phyloP scores from a whole-genome alignment of 1,140 invertebrate genomes.

The Macrosteles quadrilineatus region DNA sequence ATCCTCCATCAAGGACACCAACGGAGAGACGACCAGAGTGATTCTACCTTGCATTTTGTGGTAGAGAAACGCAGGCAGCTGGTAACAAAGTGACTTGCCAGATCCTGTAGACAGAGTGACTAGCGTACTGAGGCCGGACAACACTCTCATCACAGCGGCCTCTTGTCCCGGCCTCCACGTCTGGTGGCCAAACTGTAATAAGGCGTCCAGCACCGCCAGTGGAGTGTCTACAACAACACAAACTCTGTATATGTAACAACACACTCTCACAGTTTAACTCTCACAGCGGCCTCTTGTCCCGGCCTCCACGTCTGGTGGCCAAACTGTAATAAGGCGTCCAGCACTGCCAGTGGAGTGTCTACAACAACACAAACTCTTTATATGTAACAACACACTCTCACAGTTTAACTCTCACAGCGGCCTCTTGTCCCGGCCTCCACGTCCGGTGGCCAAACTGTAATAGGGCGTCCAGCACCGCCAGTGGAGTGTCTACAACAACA shows the following conservation, averaged over 20 bases:
- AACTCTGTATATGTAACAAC: too few relatives aligned
- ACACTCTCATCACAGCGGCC: constrained; percentile 83
- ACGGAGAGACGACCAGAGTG: constrained; percentile 84
- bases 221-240: constrained; percentile 55
- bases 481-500: constrained; percentile 55
- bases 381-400: too few relatives aligned
- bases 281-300: constrained; percentile 87
- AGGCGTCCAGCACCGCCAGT: constrained; percentile 62
- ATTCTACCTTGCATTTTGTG: constrained; percentile 60
- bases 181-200: constrained; percentile 78
- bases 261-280: too few relatives aligned
- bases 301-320: constrained; percentile 76
- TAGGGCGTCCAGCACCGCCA: constrained; percentile 66
- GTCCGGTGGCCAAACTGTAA: constrained; percentile 74
- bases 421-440: constrained; percentile 85
- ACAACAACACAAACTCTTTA: constrained; percentile 39
- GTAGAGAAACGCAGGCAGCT: constrained; percentile 88
- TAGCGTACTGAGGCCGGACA: constrained; percentile 85
- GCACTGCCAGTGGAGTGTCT: constrained; percentile 65
- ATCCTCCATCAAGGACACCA: constrained; percentile 97
- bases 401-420: too few relatives aligned
- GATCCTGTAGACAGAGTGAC: constrained; percentile 90
- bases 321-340: constrained; percentile 69
- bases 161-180: constrained; percentile 84
- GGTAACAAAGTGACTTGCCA: constrained; percentile 95